Conservation (phyloP, 2,888 invertebrate species). For the Acronicta alni region DNA sequence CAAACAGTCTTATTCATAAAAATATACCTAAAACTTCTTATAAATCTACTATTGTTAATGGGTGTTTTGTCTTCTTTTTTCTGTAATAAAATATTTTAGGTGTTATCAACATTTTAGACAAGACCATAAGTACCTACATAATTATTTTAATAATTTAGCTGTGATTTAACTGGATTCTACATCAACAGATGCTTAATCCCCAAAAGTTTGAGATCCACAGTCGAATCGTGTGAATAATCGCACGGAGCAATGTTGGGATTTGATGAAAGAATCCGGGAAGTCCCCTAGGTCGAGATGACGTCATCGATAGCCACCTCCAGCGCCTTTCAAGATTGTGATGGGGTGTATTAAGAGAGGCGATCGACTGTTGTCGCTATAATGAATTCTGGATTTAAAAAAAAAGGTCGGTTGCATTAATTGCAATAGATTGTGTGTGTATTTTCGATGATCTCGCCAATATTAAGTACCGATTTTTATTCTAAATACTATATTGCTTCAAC, state of each 20-base stretch:
- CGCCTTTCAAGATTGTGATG: conserved; percentile 41
- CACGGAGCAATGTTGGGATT: conserved; percentile 78
- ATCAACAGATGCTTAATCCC: conserved; percentile 23
- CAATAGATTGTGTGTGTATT: too few relatives aligned
- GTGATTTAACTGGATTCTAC: neutral
- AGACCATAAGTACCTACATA: too few relatives aligned
- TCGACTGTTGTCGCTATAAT: conserved; percentile 28
- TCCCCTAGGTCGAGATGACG: conserved; percentile 75
- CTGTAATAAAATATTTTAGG: too few relatives aligned
- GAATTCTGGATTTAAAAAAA: conserved; percentile 28
- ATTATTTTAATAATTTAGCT: too few relatives aligned
- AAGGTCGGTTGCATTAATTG: conserved; percentile 2
- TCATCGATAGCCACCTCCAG: conserved; percentile 66
- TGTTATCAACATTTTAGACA: too few relatives aligned
- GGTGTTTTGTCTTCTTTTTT: too few relatives aligned
- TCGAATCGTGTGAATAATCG: conserved; percentile 84
- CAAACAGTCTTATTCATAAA: too few relatives aligned
- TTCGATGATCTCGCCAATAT: too few relatives aligned
- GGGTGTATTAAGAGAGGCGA: conserved; percentile 44
- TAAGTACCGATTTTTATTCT: too few relatives aligned
- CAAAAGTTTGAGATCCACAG: conserved; percentile 70
- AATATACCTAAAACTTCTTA: too few relatives aligned
- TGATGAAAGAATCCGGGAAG: conserved; percentile 80
- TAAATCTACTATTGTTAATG: too few relatives aligned
- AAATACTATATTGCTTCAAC: too few relatives aligned